phyloP scores from a whole-genome alignment of 1,140 invertebrate species.

The Probaryconus sp. region DNA sequence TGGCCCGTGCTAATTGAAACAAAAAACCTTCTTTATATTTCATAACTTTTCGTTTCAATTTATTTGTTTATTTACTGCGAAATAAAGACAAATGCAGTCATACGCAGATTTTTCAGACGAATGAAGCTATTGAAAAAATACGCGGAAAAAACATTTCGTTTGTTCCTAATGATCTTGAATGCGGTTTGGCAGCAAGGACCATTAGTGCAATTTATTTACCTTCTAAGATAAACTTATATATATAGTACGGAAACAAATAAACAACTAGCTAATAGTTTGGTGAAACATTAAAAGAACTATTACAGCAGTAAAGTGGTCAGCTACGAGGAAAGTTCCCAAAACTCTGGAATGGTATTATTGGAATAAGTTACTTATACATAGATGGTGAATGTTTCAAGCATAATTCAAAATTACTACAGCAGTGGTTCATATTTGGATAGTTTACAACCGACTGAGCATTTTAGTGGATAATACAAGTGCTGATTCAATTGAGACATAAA shows the following conservation, averaged over 20 bases:
- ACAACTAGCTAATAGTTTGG: background rate
- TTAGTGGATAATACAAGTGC: constrained; percentile 12
- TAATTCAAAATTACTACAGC: constrained; percentile 42
- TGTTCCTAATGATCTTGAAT: background rate
- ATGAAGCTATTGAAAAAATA: too few species aligned
- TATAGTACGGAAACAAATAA: background rate
- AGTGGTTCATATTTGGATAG: constrained; percentile 32
- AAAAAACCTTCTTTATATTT: too few species aligned
- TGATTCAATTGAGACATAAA: constrained; percentile 47
- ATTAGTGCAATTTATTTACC: constrained; percentile 10
- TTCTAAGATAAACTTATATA: constrained; percentile 4
- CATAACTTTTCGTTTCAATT: too few species aligned
- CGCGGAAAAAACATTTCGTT: too few species aligned
- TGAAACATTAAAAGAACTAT: constrained; percentile 23
- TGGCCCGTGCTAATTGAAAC: too few species aligned
- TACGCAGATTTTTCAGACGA: too few species aligned
- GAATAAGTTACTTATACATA: constrained; percentile 30
- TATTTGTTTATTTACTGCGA: too few species aligned
- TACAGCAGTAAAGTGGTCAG: constrained; percentile 20
- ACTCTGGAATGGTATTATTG: constrained; percentile 26
- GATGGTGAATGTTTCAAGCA: constrained; percentile 35
- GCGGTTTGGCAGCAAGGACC: too few species aligned
- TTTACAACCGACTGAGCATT: constrained; percentile 34
- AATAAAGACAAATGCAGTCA: too few species aligned
- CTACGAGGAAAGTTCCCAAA: constrained; percentile 34